A percentile compares a stretch with the other conserved stretches of the same genome.
Evolutionary conservation across 1,140 invertebrate species (phyloP).

Genomic region (Bombus balteatus): DNA sequence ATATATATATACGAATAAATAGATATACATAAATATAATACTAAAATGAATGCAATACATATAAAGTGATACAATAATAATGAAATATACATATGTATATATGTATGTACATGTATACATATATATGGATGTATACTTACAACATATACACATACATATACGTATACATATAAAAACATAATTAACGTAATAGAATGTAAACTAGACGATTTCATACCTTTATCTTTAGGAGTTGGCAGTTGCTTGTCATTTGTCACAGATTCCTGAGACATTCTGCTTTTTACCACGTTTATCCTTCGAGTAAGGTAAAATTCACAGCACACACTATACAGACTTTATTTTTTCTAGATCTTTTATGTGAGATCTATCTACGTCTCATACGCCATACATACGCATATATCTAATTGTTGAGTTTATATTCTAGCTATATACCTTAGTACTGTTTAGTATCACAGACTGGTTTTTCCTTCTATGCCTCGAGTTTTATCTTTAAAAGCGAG

Average conservation of each 20-base stretch:
- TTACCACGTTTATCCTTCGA: conserved; percentile 41
- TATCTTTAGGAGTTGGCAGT: conserved; percentile 60
- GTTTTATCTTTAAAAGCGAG: conserved; percentile 52
- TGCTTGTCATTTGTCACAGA: conserved; percentile 77
- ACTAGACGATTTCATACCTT: conserved; percentile 32
- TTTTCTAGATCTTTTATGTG: conserved; percentile 55
- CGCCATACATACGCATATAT: conserved; percentile 51
- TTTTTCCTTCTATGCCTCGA: conserved; percentile 66
- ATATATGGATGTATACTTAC: not conserved
- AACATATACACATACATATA: not conserved
- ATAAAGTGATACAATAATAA: no score
- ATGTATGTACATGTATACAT: not conserved
- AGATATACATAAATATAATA: no score
- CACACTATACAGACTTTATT: conserved; percentile 52
- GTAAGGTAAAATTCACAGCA: conserved; percentile 47
- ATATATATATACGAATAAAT: no score
- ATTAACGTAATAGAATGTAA: conserved; percentile 1
- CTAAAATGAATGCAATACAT: no score
- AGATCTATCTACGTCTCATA: conserved; percentile 56
- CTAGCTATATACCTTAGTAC: conserved; percentile 73
- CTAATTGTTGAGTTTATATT: conserved; percentile 61
- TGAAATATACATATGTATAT: not conserved
- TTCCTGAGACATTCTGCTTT: conserved; percentile 72
- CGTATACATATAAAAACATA: not conserved
- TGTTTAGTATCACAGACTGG: conserved; percentile 81